A percentile compares a stretch with the other conserved stretches of the same genome.
Conservation (phyloP, 2,113 vertebrate genomes). For the Merops nubicus region DNA sequence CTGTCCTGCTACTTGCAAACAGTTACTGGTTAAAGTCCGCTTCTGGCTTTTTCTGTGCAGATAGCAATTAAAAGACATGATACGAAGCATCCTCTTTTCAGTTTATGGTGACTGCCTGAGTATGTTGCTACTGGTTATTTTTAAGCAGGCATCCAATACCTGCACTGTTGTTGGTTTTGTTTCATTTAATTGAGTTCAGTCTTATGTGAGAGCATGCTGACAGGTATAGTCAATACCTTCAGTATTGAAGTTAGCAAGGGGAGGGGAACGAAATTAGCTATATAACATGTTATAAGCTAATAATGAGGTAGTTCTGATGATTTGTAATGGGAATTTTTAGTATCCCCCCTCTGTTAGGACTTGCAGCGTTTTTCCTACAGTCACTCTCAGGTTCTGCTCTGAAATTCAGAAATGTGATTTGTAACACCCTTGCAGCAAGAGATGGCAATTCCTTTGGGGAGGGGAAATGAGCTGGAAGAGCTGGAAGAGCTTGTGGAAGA, state of each 20-base stretch:
- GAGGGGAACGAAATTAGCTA: background rate
- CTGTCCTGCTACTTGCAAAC: background rate
- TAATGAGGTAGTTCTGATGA: background rate
- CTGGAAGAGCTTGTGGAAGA: conserved; percentile 26
- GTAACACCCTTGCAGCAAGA: background rate
- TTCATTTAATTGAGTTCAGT: background rate
- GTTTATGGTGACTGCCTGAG: background rate
- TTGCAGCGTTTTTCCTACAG: background rate
- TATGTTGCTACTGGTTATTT: conserved; percentile 1
- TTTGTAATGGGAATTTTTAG: background rate
- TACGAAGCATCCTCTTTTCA: background rate
- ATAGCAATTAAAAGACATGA: background rate
- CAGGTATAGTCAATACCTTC: conserved; percentile 25
- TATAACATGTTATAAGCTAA: background rate
- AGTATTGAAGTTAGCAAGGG: conserved; percentile 12
- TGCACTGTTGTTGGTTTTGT: background rate
- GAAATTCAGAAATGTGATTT: background rate
- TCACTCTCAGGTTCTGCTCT: background rate
- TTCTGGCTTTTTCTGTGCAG: background rate
- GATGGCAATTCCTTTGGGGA: background rate
- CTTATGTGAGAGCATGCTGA: background rate
- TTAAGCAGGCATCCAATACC: background rate
- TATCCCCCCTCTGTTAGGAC: background rate
- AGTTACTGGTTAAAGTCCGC: background rate
- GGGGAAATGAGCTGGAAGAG: conserved; percentile 29